Evolutionary conservation across 64 coral and sea anemone species (phyloP), one percentile per base, ranked within the genome.

Genomic region (Pocillopora damicornis): DNA sequence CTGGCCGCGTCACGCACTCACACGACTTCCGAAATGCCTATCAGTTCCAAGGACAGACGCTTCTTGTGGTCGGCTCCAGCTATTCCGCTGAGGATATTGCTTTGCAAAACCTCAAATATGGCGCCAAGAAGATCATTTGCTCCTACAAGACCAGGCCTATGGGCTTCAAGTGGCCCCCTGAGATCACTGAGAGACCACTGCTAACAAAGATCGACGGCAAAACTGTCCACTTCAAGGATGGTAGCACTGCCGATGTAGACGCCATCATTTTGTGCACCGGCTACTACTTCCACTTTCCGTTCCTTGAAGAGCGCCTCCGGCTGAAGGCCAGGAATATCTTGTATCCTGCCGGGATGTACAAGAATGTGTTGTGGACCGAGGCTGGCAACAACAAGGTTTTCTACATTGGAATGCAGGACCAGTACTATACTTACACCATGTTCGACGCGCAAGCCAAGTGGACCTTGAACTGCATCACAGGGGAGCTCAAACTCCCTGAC

Each of bases 241-340:
- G 80, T 22, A 67, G 22, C 30, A 63, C 9, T 3, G 73, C 58
- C 13, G 80, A 84, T 16, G 66, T 90, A 1, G 89, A 90, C 37
- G 89, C 71, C 65, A 85, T 90, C 18, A 85, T 90, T 56, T 42
- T 90, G 20, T 90, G 89, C 79, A 90, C 89, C 5, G 89, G 89
- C 9, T 90, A 90, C 35, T 79, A 45, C 35, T 90, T 16, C 6
- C 84, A 35, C 26, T 90, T 60, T 7, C 89, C 89, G 2, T 90
- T 90, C 35, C 16, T 90, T 3, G 67, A 90, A n/a, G 71, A 84
- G 9, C 57, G 42, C 2, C 58, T 90, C n/a, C 72, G 80, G 3
- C 73, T 90, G 5, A 83, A 76, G 69, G 51, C 79, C 2, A 20
- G 2, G 34, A 84, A 85, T 45, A 63, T 63, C 16, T 75, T 77